Evolutionary conservation across 2,113 vertebrate genomes (phyloP).

Genomic region (Pogona vitticeps): DNA sequence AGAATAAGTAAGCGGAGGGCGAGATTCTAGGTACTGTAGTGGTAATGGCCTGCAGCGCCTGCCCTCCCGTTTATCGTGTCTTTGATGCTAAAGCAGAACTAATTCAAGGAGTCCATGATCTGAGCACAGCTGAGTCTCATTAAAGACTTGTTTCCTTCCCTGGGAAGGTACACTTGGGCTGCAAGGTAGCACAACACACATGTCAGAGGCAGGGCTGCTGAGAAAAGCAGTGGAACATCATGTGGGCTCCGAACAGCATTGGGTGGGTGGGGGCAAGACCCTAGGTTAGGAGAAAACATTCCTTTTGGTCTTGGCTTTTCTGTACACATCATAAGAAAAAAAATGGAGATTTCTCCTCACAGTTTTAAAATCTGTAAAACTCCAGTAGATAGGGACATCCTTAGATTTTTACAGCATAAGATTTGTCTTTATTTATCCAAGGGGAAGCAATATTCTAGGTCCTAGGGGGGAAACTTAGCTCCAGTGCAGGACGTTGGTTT

Average conservation of each 20-base stretch:
- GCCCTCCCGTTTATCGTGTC: conserved; percentile 63
- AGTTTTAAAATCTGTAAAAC: background rate
- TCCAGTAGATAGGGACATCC: background rate
- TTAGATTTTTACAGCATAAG: background rate
- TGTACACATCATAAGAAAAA: background rate
- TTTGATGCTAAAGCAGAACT: conserved; percentile 78
- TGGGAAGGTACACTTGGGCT: conserved; percentile 53
- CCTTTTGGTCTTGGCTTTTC: background rate
- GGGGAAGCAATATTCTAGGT: background rate
- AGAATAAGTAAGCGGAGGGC: background rate
- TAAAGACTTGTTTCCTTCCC: conserved; percentile 64
- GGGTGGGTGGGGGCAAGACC: background rate
- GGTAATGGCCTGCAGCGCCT: conserved; percentile 63
- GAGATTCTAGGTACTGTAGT: background rate
- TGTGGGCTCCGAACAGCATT: conserved; percentile 3
- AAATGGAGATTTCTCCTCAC: background rate
- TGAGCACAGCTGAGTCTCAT: conserved; percentile 72
- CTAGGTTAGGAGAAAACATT: background rate
- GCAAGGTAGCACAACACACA: conserved; percentile 58
- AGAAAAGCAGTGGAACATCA: background rate
- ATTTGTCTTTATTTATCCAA: background rate
- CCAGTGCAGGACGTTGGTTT: background rate
- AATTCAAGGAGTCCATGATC: conserved; percentile 64
- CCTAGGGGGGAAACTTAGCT: background rate
- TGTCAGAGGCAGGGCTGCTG: conserved; percentile 3